Conservation (phyloP, 2,113 vertebrate species). For the Mormoops blainvillei region DNA sequence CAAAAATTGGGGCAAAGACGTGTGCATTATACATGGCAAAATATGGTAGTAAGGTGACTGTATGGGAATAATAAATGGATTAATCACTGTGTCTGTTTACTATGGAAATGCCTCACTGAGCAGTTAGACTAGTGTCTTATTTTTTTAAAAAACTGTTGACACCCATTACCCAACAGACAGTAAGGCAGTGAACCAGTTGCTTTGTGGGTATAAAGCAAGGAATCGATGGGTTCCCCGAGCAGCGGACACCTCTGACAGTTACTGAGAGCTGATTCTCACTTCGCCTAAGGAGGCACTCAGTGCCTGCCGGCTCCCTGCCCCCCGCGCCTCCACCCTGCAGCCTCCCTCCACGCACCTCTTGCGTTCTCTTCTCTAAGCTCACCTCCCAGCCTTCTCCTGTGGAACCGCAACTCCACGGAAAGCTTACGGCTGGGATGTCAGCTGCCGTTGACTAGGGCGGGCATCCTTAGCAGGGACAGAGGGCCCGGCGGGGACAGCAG, state of each 20-base stretch:
- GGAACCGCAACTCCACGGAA: neutral
- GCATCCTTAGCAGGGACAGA: neutral
- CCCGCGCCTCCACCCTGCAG: accelerated
- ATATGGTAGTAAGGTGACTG: neutral
- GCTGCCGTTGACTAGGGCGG: neutral
- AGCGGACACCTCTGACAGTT: neutral
- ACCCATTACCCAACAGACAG: neutral
- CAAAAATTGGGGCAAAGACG: too few species aligned
- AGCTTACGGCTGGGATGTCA: neutral
- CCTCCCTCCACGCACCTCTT: neutral
- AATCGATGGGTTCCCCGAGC: neutral
- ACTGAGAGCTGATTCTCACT: neutral
- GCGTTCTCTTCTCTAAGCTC: neutral
- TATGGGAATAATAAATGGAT: neutral
- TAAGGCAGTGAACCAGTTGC: neutral
- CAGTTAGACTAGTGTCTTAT: neutral
- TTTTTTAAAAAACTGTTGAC: neutral
- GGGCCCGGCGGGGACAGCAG: neutral
- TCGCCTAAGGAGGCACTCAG: too few species aligned
- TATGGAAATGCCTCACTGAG: neutral
- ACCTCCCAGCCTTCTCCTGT: neutral
- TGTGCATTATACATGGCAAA: too few species aligned
- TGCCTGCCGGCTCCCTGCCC: neutral
- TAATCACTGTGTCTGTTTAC: neutral
- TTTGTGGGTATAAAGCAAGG: neutral